Base-by-base conservation (phyloP, 2,113 vertebrate genomes). In the Cariama cristata region DNA sequence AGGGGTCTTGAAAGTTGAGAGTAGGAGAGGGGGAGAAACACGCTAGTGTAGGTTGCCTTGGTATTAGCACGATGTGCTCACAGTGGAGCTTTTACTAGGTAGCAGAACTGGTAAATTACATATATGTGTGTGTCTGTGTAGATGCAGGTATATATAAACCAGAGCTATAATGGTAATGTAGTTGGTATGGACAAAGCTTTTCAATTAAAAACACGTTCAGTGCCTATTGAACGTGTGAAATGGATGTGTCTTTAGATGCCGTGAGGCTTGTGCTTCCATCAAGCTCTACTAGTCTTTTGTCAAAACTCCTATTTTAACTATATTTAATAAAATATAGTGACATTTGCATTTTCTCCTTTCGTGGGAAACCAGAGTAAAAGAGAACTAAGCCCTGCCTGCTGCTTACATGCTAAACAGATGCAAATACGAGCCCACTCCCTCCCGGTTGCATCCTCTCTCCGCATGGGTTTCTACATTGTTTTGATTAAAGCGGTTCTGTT, bases 391-490 rank as follows among this genome's bases (percentile, higher is more conserved):
- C 35, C 84, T 2, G 32, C 94, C 91, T 60, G 80, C 68, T 18
- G 0, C 58, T 85, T 79, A 44, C 66, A 79, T 81, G 89, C 91
- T 96, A 67, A 96, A 42, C 42, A 85, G 91, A 97, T 97, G 94
- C 74, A 96, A 96, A 97, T 86, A 13, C 21, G 35, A 93, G 76
- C 81, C 74, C 72, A 9, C 66, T 90, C 96, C 94, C 44, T 89
- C 52, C 38, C 3, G 1, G 20, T 79, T 81, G 49, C 77, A 81
- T 85, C 84, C 45, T 91, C 50, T 76, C 69, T 94, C 81, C 91
- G 94, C 47, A 3, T 58, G 81, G 80, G 44, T 96, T 97, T 92
- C 91, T 71, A 50, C 89, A 40, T 81, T 94, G 96, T 96, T 97
- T 96, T 93, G 93, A 93, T 96, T 88, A 96, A 96, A 94, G 83